Conservation (phyloP, 2,888 invertebrate species). For the Aelia acuminata region DNA sequence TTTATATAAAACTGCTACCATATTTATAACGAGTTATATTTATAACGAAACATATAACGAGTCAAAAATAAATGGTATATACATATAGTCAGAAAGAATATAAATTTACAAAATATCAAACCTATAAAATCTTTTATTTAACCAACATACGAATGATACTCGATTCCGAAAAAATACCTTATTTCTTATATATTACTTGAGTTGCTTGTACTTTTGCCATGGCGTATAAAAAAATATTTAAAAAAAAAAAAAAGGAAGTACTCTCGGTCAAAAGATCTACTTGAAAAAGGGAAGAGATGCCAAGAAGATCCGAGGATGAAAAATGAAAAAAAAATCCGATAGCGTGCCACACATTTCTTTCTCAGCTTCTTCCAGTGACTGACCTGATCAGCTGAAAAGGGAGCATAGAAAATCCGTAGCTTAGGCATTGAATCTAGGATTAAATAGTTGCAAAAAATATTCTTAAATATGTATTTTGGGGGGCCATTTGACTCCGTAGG, state of each 20-base stretch:
- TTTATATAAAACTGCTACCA: too few species aligned
- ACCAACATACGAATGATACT: neutral
- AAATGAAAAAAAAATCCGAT: constrained; percentile 22
- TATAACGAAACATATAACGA: too few species aligned
- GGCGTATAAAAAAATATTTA: neutral
- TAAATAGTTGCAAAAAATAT: neutral
- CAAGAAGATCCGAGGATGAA: neutral
- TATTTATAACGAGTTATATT: too few species aligned
- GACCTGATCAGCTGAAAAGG: constrained; percentile 8
- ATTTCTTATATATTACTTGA: neutral
- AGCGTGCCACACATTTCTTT: constrained; percentile 14
- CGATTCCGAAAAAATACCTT: neutral
- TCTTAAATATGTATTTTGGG: too few species aligned
- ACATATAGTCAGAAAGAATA: too few species aligned
- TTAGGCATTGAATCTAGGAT: neutral
- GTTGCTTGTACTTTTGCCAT: neutral
- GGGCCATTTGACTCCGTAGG: too few species aligned
- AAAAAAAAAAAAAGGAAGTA: neutral
- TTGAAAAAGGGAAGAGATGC: neutral
- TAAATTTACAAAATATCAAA: too few species aligned
- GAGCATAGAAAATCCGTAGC: neutral
- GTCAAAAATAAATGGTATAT: too few species aligned
- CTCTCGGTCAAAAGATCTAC: neutral
- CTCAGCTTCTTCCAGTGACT: neutral
- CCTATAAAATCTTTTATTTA: neutral